Evolutionary conservation across 2,113 vertebrate genomes (phyloP).

Genomic region (Alectura lathami): DNA sequence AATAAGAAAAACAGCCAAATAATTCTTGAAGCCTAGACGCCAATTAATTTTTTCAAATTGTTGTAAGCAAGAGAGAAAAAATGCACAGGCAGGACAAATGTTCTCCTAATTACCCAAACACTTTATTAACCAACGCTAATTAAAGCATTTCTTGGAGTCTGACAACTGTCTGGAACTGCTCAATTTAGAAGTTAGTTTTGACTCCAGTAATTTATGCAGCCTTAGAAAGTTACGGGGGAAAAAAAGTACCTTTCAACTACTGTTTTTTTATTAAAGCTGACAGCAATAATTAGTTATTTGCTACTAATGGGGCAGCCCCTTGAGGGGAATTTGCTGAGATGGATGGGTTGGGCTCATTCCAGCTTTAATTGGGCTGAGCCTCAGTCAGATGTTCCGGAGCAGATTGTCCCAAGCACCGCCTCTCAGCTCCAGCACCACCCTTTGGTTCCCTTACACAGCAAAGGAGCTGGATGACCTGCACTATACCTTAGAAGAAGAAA

Average conservation of each 20-base stretch:
- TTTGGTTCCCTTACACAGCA: neutral
- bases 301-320: conserved; percentile 28
- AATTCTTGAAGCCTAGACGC: conserved; percentile 15
- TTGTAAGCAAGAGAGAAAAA: conserved; percentile 55
- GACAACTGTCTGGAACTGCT: conserved; percentile 78
- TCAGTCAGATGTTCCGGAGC: neutral
- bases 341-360: conserved; percentile 45
- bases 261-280: conserved; percentile 63
- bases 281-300: conserved; percentile 58
- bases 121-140: conserved; percentile 78
- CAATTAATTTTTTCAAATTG: conserved; percentile 55
- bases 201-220: conserved; percentile 69
- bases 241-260: conserved; percentile 48
- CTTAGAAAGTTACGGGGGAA: conserved; percentile 57
- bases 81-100: conserved; percentile 63
- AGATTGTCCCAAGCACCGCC: neutral
- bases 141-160: conserved; percentile 77
- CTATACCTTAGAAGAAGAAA: neutral
- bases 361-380: conserved; percentile 18
- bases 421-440: neutral
- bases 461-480: neutral
- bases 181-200: conserved; percentile 76
- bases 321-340: conserved; percentile 1
- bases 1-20: neutral
- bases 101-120: conserved; percentile 76